Conservation (phyloP, 1,140 invertebrate genomes). For the Sycophila sp. region DNA sequence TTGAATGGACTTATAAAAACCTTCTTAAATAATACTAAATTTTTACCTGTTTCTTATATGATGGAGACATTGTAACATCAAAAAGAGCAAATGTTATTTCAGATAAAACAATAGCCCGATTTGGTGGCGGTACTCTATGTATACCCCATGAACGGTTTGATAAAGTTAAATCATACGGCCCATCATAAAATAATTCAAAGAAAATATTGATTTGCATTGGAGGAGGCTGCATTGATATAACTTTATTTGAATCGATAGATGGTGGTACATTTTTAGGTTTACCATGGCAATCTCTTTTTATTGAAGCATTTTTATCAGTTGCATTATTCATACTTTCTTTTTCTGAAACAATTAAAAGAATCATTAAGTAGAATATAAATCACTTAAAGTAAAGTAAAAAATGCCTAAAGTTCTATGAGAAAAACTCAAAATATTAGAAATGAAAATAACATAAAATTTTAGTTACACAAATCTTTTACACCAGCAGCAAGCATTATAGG, state of each 20-base stretch:
- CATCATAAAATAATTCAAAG: constrained; percentile 38
- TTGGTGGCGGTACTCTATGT: constrained; percentile 38
- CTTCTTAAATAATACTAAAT: not conserved
- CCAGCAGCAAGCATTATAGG: not conserved
- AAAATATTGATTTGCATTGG: constrained; percentile 23
- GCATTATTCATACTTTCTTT: constrained; percentile 17
- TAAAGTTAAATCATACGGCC: constrained; percentile 36
- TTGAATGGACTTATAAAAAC: not conserved
- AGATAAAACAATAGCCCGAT: constrained; percentile 38
- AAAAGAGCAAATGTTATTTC: constrained; percentile 35
- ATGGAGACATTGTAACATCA: constrained; percentile 29
- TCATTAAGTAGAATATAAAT: not conserved
- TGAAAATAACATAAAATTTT: not conserved
- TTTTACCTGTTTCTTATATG: constrained; percentile 36
- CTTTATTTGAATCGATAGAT: constrained; percentile 11
- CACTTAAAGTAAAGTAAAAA: not conserved
- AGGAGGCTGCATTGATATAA: constrained; percentile 16
- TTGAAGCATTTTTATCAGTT: not conserved
- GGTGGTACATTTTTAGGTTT: constrained; percentile 33
- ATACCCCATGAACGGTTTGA: constrained; percentile 35
- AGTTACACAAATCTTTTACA: too few species aligned
- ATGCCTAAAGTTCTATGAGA: not conserved
- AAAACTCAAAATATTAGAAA: not conserved
- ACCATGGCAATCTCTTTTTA: constrained; percentile 25
- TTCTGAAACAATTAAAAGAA: constrained; percentile 26